Base-by-base conservation (phyloP, 2,888 invertebrate species). In the Blera fallax region DNA sequence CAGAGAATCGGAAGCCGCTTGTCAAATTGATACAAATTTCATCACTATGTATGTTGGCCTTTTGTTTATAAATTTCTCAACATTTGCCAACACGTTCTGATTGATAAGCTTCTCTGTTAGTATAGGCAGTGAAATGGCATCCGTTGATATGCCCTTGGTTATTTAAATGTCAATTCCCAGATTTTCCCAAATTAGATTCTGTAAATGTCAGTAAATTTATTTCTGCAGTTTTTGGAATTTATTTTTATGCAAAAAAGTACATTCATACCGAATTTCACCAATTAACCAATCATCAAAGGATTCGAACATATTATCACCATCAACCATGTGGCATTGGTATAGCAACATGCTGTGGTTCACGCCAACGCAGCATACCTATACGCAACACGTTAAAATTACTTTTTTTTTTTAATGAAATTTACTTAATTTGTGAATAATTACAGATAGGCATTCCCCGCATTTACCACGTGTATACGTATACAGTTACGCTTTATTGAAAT, bases 301-400 rank as follows among this genome's bases (percentile, higher is more conserved):
- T 43, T 62, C 52, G 40, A 62, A 37, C 34, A 60, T 27, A 48
- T 60, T 60, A 62, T 52, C 37, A 50, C 58, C 34, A 40, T 64
- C 67, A 11, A 2, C 45, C n/a, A 16, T 58, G 56, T 3, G 52
- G 29, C 50, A 58, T 45, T 54, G 21, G 54, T 37, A 54, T 18
- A 56, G 76, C 21, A 50, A 67, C 40, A n/a, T n/a, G n/a, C 27
- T 56, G 45, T 16, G 56, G 48, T 37, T 58, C 37, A 18, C n/a
- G 60, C 40, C 18, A 40, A 16, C 60, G 77, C n/a, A n/a, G n/a
- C n/a, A n/a, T n/a, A n/a, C n/a, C n/a, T n/a, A n/a, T n/a, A n/a
- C n/a, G n/a, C 69, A 78, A 78, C 69, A 78, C 77, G 69, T 78
- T 43, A 34, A 74, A 54, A 64, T 64, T 34, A 34, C 2, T 37